These are phyloP conservation scores for Minunthozetes semirufus DNA, from an alignment of 2,888 invertebrate species.

Conservation along the genomic window DNA sequence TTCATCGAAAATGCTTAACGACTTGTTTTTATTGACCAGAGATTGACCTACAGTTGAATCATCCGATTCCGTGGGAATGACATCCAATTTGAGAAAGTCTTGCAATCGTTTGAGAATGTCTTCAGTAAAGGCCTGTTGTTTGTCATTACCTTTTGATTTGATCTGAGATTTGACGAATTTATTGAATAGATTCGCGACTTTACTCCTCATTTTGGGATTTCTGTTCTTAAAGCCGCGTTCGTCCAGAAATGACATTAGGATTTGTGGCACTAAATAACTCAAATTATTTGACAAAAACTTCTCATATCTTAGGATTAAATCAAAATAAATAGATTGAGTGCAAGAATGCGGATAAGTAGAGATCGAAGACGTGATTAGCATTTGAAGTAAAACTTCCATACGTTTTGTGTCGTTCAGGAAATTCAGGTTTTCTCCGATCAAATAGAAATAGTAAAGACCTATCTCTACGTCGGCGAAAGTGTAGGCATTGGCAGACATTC, in stretches of 20 bases:
- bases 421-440: slow-evolving; percentile 48
- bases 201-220: slow-evolving; percentile 52
- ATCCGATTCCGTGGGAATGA: not conserved
- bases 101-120: slow-evolving; percentile 53
- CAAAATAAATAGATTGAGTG: slow-evolving; percentile 43
- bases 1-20: slow-evolving; percentile 26
- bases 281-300: slow-evolving; percentile 53
- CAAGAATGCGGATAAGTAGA: slow-evolving; percentile 29
- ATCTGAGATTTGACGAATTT: slow-evolving; percentile 37
- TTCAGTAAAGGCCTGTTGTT: slow-evolving; percentile 50
- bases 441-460: slow-evolving; percentile 52
- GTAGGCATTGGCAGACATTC: slow-evolving; percentile 18
- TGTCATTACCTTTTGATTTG: slow-evolving; percentile 39
- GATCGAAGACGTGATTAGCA: slow-evolving; percentile 31
- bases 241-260: slow-evolving; percentile 51
- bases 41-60: not conserved
- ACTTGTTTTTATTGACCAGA: not conserved
- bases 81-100: slow-evolving; percentile 48
- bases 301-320: slow-evolving; percentile 54
- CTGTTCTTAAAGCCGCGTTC: slow-evolving; percentile 52
- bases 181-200: slow-evolving; percentile 54
- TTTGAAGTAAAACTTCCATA: slow-evolving; percentile 31
- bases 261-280: slow-evolving; percentile 49
- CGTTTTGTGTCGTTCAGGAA: slow-evolving; percentile 28
- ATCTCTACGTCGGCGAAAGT: slow-evolving; percentile 50